A percentile compares a stretch with the other conserved stretches of the same genome.
Conservation (phyloP, 2,888 invertebrate genomes). For the Zygothrica quintamaculata region DNA sequence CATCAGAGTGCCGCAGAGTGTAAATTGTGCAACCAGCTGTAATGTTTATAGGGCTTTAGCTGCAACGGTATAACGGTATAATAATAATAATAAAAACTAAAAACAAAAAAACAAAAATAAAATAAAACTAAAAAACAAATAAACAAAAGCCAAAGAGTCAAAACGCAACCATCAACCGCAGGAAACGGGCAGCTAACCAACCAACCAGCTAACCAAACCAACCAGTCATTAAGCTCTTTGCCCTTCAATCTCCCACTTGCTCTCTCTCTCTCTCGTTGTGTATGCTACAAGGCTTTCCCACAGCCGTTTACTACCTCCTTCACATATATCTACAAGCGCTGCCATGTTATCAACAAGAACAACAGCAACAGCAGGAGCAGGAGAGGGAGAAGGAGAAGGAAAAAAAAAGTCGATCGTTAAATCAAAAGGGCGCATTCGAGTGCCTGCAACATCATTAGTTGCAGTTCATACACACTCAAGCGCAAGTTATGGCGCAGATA, state of each 20-base stretch:
- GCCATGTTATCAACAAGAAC: slow-evolving; percentile 36
- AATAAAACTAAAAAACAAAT: slow-evolving; percentile 20
- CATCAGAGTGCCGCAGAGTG: slow-evolving; percentile 17
- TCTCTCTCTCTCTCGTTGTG: neutral
- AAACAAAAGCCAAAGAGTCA: slow-evolving; percentile 35
- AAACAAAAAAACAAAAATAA: slow-evolving; percentile 16
- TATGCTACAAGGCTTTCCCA: too few relatives aligned
- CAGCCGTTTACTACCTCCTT: slow-evolving; percentile 11
- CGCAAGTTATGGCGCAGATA: slow-evolving; percentile 75
- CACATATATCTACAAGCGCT: slow-evolving; percentile 2
- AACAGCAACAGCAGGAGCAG: too few relatives aligned
- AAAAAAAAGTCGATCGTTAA: slow-evolving; percentile 72
- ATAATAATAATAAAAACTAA: slow-evolving; percentile 12
- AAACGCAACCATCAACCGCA: slow-evolving; percentile 70
- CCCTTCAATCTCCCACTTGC: slow-evolving; percentile 5
- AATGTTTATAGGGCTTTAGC: slow-evolving; percentile 62
- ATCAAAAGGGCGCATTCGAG: slow-evolving; percentile 79
- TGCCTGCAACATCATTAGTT: slow-evolving; percentile 82
- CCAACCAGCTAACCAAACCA: slow-evolving; percentile 57
- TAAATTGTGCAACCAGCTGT: slow-evolving; percentile 48
- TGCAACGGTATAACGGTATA: too few relatives aligned
- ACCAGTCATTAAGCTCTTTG: slow-evolving; percentile 68
- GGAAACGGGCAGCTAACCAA: slow-evolving; percentile 55
- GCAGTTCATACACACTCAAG: slow-evolving; percentile 80
- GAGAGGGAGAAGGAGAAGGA: too few relatives aligned